Conservation (phyloP, 2,888 invertebrate genomes). For the Gymnocheta viridis region DNA sequence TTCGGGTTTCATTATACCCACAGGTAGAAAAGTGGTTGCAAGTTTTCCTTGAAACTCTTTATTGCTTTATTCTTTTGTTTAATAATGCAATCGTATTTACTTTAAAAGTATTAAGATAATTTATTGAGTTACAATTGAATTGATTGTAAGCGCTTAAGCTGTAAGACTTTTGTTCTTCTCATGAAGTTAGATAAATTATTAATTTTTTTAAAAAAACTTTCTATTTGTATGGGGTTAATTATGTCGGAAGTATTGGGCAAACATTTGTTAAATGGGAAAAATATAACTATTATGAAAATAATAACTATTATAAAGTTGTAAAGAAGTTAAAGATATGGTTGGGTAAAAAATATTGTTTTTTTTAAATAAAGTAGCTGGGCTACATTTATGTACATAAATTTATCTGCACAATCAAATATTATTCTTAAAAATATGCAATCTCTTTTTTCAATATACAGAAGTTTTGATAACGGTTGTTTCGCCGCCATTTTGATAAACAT, state of each 20-base stretch:
- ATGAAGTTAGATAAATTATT: not conserved
- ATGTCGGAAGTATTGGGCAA: not conserved
- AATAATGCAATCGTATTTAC: constrained; percentile 51
- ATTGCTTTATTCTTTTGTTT: constrained; percentile 37
- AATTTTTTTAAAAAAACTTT: constrained; percentile 1
- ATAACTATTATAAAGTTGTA: too few relatives aligned
- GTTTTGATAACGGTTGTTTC: too few relatives aligned
- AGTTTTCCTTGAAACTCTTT: constrained; percentile 60
- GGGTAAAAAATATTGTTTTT: too few relatives aligned
- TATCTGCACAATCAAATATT: too few relatives aligned
- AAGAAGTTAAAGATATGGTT: too few relatives aligned
- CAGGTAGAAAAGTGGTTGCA: constrained; percentile 55
- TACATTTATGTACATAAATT: too few relatives aligned
- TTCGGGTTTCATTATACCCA: constrained; percentile 57
- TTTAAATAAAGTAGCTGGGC: too few relatives aligned
- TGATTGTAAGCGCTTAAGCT: constrained; percentile 49
- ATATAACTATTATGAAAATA: not conserved
- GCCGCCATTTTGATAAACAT: too few relatives aligned
- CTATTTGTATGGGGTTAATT: not conserved
- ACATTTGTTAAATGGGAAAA: not conserved
- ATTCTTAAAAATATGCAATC: too few relatives aligned
- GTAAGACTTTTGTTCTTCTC: constrained; percentile 11
- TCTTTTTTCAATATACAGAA: too few relatives aligned
- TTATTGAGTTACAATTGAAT: constrained; percentile 67
- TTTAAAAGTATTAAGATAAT: constrained; percentile 61